These are phyloP conservation scores for Thereva nobilitata DNA, from an alignment of 2,888 invertebrate genomes.

Conservation along the genomic window DNA sequence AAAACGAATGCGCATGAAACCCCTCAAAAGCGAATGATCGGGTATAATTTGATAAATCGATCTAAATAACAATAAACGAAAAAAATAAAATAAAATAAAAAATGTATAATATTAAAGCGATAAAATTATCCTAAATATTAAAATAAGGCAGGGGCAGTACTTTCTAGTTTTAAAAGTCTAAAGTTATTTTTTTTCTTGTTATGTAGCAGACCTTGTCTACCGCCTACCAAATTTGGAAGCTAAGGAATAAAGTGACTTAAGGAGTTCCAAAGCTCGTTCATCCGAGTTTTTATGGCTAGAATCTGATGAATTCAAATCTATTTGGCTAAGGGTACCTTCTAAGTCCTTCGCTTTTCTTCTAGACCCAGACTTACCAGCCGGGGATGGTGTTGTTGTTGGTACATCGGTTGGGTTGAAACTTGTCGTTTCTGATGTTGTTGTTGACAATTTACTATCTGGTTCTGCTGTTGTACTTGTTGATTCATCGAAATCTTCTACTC, in stretches of 20 bases:
- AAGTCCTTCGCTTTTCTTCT: conserved; percentile 42
- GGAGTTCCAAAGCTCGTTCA: conserved; percentile 77
- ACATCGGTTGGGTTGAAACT: conserved; percentile 44
- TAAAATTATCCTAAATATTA: no score
- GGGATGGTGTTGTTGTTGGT: conserved; percentile 50
- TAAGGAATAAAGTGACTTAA: conserved; percentile 81
- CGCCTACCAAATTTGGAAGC: conserved; percentile 79
- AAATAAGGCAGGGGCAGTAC: no score
- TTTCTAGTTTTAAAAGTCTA: no score
- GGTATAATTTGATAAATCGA: no score
- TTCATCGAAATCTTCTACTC: conserved; percentile 52
- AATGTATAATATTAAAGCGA: no score
- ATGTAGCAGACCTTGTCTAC: conserved; percentile 43
- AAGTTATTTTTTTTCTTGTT: no score
- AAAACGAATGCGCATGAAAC: no score
- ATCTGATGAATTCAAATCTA: conserved; percentile 32
- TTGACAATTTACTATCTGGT: conserved; percentile 43
- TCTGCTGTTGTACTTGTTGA: conserved; percentile 29
- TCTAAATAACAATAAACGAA: no score
- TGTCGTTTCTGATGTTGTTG: conserved; percentile 44
- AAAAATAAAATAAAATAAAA: no score
- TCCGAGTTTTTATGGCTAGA: conserved; percentile 66
- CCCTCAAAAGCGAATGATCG: no score
- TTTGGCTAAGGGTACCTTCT: conserved; percentile 44
- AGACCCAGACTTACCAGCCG: conserved; percentile 38